These are phyloP conservation scores for Typhlichthys subterraneus DNA, from an alignment of 2,797 vertebrate species.

Conservation along the genomic window DNA sequence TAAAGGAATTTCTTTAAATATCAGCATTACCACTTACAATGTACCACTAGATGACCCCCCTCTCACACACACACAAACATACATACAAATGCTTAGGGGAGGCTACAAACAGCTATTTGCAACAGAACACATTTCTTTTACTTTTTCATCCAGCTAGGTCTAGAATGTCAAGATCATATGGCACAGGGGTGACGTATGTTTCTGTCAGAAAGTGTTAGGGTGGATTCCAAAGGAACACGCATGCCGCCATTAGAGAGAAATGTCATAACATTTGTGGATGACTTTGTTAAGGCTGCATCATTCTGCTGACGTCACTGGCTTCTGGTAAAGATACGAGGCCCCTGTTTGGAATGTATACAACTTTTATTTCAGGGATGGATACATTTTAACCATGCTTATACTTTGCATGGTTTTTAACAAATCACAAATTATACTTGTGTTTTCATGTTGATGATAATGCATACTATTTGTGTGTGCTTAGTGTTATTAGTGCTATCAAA, in stretches of 20 bases:
- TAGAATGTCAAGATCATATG: constrained; percentile 40
- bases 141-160: constrained; percentile 29
- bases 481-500: no score
- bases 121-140: constrained; percentile 22
- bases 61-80: no score
- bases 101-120: background rate
- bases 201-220: constrained; percentile 63
- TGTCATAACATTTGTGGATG: constrained; percentile 70
- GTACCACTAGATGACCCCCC: no score
- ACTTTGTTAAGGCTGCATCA: constrained; percentile 65
- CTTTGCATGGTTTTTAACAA: constrained; percentile 1
- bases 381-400: constrained; percentile 13
- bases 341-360: constrained; percentile 23
- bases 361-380: constrained; percentile 16
- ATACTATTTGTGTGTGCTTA: no score
- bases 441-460: no score
- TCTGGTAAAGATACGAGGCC: constrained; percentile 47
- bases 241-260: constrained; percentile 71
- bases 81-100: no score
- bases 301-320: constrained; percentile 69
- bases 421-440: background rate
- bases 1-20: no score
- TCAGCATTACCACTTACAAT: no score
- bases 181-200: constrained; percentile 68
- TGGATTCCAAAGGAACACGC: constrained; percentile 58